Evolutionary conservation across 2,888 invertebrate species (phyloP), one percentile per base, ranked within the genome.

Genomic region (Pandemis cinnamomeana): DNA sequence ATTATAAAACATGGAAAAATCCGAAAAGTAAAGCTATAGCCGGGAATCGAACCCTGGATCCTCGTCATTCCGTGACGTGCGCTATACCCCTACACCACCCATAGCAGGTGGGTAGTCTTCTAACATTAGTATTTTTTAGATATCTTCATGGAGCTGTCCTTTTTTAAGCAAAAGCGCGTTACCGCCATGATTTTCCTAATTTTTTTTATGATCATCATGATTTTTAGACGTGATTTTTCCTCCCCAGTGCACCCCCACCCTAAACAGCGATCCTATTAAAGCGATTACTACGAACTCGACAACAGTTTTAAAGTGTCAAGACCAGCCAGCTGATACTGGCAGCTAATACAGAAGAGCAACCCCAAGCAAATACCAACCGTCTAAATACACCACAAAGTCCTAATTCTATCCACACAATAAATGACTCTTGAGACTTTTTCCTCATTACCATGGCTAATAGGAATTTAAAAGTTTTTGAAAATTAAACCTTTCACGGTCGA

Each of bases 251-350:
- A 48, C 48, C 64, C 48, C 48, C 13, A 2, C 27, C 64, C 8
- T 6, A 27, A 27, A 6, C 41, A 46, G 11, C 10, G 46, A 46
- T 46, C 11, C 46, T 46, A 46, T 46, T 46, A 46, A 10, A 46
- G 6, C 53, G 67, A 67, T 67, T 41, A 51, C 36, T 51, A 63
- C 63, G 60, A 61, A 61, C 67, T 80, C 82, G 78, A 80, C 79
- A 82, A 77, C 82, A 78, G 78, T 81, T 83, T 80, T 80, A 81
- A 82, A 82, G 78, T 82, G 82, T 80, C 85, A 76, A 76, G 71
- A 78, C 76, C 86, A 86, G 78, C 77, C 81, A 77, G 70, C 80
- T 80, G 81, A 69, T 62, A 68, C 78, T 82, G 84, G 75, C 83
- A 83, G 82, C 79, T 81, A 81, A 84, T 84, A 83, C 80, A 76